Evolutionary conservation across 2,888 invertebrate species (phyloP).

Genomic region (Ichneumon xanthorius): DNA sequence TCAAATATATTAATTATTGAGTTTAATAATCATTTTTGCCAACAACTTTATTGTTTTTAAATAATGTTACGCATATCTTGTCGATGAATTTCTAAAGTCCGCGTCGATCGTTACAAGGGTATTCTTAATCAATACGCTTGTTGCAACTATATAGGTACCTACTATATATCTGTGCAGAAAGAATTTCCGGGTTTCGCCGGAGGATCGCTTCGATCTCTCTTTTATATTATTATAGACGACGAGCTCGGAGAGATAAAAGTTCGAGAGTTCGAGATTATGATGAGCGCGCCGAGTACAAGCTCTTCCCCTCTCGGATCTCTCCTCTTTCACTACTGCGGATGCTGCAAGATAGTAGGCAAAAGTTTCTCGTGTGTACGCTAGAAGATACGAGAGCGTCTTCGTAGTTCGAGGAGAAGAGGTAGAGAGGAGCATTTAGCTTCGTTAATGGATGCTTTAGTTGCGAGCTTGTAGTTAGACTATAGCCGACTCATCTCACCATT

Average conservation of each 20-base stretch:
- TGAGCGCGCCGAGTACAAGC: conserved; percentile 3
- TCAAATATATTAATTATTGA: too few relatives aligned
- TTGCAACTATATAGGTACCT: background rate
- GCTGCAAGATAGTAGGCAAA: background rate
- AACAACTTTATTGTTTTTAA: background rate
- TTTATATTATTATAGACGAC: conserved; percentile 35
- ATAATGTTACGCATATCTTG: background rate
- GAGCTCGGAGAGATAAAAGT: conserved; percentile 14
- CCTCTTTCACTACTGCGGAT: background rate
- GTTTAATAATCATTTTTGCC: too few relatives aligned
- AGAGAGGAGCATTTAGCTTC: conserved; percentile 15
- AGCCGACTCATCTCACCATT: background rate
- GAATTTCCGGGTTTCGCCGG: conserved; percentile 26
- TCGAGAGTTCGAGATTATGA: conserved; percentile 29
- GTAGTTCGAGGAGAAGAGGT: background rate
- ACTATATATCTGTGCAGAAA: conserved; percentile 7
- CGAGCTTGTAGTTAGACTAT: background rate
- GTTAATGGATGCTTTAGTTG: conserved; percentile 8
- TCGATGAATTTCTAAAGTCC: background rate
- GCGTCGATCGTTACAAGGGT: background rate
- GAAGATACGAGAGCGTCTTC: background rate
- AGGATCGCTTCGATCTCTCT: conserved; percentile 37
- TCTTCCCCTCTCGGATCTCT: background rate
- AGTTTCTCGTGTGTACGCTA: conserved; percentile 6
- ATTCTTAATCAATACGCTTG: background rate